Percentiles rank a stretch among this genome's conserved stretches.
phyloP scores from a whole-genome alignment of 1,140 invertebrate genomes.

The Calycopis cecrops region DNA sequence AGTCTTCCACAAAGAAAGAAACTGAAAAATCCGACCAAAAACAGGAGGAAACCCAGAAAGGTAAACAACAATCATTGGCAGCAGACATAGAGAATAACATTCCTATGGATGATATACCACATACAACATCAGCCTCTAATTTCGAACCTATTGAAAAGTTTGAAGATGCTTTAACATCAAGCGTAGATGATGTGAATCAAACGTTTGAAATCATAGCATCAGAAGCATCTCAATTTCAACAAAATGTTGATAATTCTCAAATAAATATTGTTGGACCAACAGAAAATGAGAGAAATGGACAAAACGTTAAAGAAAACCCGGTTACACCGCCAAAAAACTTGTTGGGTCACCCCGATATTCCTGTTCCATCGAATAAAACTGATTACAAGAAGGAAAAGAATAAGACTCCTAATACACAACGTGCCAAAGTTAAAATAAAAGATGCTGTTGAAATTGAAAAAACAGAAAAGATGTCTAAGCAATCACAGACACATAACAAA shows the following conservation, averaged over 20 bases:
- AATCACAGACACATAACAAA: conserved; percentile 46
- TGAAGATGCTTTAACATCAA: conserved; percentile 63
- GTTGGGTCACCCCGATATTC: conserved; percentile 69
- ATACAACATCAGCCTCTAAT: conserved; percentile 16
- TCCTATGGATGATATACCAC: neutral
- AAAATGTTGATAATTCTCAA: conserved; percentile 40
- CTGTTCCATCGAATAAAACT: conserved; percentile 73
- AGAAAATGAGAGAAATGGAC: conserved; percentile 35
- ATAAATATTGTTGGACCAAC: conserved; percentile 53
- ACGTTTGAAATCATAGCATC: conserved; percentile 63
- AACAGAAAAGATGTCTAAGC: conserved; percentile 39
- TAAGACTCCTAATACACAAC: conserved; percentile 54
- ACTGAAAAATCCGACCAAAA: conserved; percentile 38
- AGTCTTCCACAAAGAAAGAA: conserved; percentile 31
- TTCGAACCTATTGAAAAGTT: conserved; percentile 62
- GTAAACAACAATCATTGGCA: conserved; percentile 41
- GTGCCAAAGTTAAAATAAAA: conserved; percentile 67
- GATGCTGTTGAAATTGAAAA: conserved; percentile 50
- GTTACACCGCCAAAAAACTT: conserved; percentile 74
- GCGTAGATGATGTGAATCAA: conserved; percentile 57
- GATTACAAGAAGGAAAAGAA: conserved; percentile 74
- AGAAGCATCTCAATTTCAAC: conserved; percentile 27
- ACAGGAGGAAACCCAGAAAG: conserved; percentile 32
- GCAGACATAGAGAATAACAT: conserved; percentile 2
- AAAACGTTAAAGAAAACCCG: conserved; percentile 40